A percentile compares a stretch with the other conserved stretches of the same genome.
Conservation (phyloP, 2,113 vertebrate species). For the Cettia cetti region DNA sequence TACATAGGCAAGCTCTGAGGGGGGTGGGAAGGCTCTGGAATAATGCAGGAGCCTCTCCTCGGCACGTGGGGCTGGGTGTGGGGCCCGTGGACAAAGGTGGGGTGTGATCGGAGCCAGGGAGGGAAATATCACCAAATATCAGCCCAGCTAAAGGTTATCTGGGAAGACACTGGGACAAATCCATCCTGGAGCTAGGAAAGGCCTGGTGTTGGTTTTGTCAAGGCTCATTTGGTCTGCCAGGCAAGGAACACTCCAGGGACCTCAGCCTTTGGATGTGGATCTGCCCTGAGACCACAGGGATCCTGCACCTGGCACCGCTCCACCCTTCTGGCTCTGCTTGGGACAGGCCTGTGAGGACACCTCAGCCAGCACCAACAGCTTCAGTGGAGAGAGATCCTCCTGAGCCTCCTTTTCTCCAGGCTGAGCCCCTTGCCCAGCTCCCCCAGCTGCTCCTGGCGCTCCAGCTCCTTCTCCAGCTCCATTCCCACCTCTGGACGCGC, state of each 20-base stretch:
- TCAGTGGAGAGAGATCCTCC: background rate
- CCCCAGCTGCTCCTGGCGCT: background rate
- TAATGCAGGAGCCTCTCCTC: constrained; percentile 43
- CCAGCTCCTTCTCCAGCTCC: background rate
- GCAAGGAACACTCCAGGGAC: background rate
- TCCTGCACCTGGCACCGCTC: background rate
- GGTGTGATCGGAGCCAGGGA: background rate
- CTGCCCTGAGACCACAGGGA: background rate
- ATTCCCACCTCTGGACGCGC: rapidly evolving
- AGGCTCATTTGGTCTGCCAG: background rate
- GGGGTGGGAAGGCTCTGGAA: constrained; percentile 8
- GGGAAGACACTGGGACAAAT: background rate
- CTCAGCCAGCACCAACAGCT: background rate
- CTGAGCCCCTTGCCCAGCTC: background rate
- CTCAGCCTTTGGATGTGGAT: background rate
- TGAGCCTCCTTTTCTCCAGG: background rate
- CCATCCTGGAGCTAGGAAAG: background rate
- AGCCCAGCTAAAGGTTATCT: background rate
- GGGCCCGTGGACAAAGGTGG: rapidly evolving
- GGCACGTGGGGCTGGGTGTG: background rate
- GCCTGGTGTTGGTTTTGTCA: background rate
- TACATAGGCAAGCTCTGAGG: constrained; percentile 43
- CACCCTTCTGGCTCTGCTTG: background rate
- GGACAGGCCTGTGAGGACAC: background rate
- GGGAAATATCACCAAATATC: background rate